Conservation (phyloP, 2,113 vertebrate genomes). For the Megaceryle torquata region DNA sequence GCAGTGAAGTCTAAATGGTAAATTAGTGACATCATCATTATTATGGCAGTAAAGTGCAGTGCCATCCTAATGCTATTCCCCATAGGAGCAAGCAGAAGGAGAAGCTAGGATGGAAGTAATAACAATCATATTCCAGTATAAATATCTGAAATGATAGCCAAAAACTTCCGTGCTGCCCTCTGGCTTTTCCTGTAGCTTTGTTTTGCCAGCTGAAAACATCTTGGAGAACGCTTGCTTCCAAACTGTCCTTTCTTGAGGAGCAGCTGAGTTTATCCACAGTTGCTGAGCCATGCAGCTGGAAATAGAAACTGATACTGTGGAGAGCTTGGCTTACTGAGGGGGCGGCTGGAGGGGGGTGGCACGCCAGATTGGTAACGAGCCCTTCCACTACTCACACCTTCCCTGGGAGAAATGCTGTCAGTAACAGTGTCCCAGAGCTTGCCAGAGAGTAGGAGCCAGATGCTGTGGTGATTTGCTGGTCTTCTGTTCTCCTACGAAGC, state of each 20-base stretch:
- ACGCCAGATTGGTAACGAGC: neutral
- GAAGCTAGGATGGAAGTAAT: neutral
- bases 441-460: neutral
- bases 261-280: neutral
- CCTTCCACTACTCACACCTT: neutral
- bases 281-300: fast-evolving
- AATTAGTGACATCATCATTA: slow-evolving; percentile 48
- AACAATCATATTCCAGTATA: neutral
- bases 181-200: neutral
- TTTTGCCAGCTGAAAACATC: neutral
- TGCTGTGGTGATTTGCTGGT: neutral
- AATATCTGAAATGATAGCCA: neutral
- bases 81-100: slow-evolving; percentile 26
- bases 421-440: neutral
- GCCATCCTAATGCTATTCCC: slow-evolving; percentile 9
- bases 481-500: neutral
- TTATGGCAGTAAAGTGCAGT: neutral
- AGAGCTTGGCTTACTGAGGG: neutral
- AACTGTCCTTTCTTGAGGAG: neutral
- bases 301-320: neutral
- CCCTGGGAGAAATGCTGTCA: neutral
- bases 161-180: neutral
- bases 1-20: slow-evolving; percentile 38
- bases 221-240: neutral
- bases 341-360: fast-evolving